Evolutionary conservation across 2,113 vertebrate species (phyloP).

Genomic region (Fulmarus glacialis): DNA sequence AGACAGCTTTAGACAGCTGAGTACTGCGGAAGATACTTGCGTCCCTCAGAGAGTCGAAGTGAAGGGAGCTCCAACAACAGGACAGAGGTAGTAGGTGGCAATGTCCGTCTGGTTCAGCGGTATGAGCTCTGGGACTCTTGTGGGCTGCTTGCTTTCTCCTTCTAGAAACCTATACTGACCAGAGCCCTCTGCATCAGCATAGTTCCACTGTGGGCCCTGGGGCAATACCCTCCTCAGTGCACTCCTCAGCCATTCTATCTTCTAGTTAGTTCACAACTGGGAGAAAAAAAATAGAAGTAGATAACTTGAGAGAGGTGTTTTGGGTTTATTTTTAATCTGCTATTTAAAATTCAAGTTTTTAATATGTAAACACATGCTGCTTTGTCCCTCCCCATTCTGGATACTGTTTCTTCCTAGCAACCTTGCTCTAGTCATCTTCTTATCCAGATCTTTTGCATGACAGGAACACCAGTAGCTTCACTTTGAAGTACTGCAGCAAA

Average conservation of each 20-base stretch:
- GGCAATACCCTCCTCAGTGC: not conserved
- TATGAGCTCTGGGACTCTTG: not conserved
- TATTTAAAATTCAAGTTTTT: not conserved
- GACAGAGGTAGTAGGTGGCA: not conserved
- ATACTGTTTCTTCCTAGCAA: not conserved
- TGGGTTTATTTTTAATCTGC: not conserved
- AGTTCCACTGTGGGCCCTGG: not conserved
- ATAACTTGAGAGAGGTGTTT: not conserved
- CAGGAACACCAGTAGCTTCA: not conserved
- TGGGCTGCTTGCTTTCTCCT: not conserved
- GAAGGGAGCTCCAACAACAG: not conserved
- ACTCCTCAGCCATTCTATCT: not conserved
- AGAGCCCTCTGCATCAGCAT: not conserved
- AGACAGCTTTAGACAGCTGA: not conserved
- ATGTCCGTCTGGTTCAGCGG: not conserved
- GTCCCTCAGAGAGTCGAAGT: not conserved
- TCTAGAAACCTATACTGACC: not conserved
- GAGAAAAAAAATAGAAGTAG: not conserved
- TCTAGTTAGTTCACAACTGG: not conserved
- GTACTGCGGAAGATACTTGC: not conserved
- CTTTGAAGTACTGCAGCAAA: not conserved
- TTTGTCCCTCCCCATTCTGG: not conserved
- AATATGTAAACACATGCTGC: not conserved
- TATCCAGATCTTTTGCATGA: not conserved
- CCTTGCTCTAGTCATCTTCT: not conserved